These are phyloP conservation scores for Pedionomus torquatus DNA, from an alignment of 2,113 vertebrate genomes.

Conservation along the genomic window DNA sequence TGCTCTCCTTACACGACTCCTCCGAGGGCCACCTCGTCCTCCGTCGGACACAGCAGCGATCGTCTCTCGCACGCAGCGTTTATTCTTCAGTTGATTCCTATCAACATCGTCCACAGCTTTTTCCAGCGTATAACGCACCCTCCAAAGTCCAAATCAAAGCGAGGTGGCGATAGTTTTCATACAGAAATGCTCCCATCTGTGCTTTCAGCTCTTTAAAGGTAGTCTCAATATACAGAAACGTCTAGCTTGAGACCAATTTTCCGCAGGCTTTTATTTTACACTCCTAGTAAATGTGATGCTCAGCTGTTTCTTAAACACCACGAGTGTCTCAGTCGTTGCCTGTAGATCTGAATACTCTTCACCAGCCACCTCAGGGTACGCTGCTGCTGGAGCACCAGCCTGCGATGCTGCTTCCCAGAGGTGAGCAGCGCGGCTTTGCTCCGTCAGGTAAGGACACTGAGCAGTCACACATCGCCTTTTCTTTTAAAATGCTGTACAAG, in stretches of 20 bases:
- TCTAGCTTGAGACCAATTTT: background rate
- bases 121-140: background rate
- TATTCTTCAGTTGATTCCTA: background rate
- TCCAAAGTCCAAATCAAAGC: background rate
- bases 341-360: background rate
- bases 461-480: background rate
- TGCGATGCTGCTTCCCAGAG: rapidly evolving
- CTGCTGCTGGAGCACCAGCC: background rate
- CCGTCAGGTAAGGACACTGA: rapidly evolving
- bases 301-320: background rate
- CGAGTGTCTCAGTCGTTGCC: background rate
- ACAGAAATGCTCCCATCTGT: background rate
- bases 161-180: background rate
- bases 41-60: background rate
- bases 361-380: background rate
- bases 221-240: background rate
- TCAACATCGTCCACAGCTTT: background rate
- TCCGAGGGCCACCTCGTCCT: background rate
- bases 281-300: background rate
- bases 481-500: background rate
- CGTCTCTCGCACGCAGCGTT: background rate
- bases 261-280: background rate
- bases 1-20: background rate
- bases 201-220: background rate
- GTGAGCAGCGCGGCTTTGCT: rapidly evolving